Evolutionary conservation across 2,888 invertebrate genomes (phyloP).

Genomic region (Drosophila anceps): DNA sequence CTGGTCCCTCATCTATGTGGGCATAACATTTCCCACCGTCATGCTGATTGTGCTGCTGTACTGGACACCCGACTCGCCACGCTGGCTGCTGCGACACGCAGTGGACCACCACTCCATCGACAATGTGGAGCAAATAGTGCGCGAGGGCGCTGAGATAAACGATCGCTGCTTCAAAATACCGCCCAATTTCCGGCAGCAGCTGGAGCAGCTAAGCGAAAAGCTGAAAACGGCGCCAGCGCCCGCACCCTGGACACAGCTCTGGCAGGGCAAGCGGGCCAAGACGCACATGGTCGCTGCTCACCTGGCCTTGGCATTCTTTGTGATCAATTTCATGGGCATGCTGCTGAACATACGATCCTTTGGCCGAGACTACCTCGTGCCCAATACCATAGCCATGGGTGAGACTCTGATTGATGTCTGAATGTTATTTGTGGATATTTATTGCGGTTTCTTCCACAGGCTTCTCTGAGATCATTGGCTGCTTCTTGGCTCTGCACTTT

Average conservation of each 20-base stretch:
- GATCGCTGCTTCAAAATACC: conserved; percentile 82
- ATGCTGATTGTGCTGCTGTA: conserved; percentile 83
- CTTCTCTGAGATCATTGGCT: conserved; percentile 85
- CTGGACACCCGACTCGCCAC: conserved; percentile 86
- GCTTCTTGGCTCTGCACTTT: conserved; percentile 84
- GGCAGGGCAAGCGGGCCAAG: conserved; percentile 82
- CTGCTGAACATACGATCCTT: conserved; percentile 85
- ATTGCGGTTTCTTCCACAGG: conserved; percentile 66
- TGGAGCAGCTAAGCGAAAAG: conserved; percentile 77
- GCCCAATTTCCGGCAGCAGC: conserved; percentile 79
- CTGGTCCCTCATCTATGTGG: conserved; percentile 85
- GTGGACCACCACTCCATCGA: conserved; percentile 73
- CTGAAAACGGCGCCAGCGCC: conserved; percentile 75
- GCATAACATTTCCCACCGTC: conserved; percentile 85
- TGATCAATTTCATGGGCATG: conserved; percentile 86
- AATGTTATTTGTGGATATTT: no score
- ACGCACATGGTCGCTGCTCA: conserved; percentile 83
- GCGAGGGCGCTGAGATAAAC: conserved; percentile 84
- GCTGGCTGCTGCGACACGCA: conserved; percentile 84
- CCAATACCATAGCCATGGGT: conserved; percentile 85
- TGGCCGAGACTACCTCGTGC: conserved; percentile 84
- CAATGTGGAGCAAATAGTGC: conserved; percentile 83
- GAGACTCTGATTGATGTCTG: conserved; percentile 12
- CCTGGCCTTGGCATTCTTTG: conserved; percentile 83
- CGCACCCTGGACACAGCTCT: conserved; percentile 82